A percentile compares a stretch with the other conserved stretches of the same genome.
Evolutionary conservation across 2,888 invertebrate species (phyloP).

Genomic region (Nomada lathburiana): DNA sequence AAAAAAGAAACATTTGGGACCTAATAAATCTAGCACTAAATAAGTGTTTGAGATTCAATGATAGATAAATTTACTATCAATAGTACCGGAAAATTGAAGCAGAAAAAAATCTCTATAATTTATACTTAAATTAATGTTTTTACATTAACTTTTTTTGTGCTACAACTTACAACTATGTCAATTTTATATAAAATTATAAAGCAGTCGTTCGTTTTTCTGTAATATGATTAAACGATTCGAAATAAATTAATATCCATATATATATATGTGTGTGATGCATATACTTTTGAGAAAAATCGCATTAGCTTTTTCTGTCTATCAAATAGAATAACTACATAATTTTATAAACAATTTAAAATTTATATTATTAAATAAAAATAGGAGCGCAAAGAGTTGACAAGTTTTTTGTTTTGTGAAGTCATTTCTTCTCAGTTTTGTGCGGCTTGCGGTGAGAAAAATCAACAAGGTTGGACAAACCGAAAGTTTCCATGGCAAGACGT

Average conservation of each 20-base stretch:
- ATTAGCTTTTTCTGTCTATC: slow-evolving; percentile 3
- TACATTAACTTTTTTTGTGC: slow-evolving; percentile 20
- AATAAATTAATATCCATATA: slow-evolving; percentile 7
- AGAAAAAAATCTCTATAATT: slow-evolving; percentile 29
- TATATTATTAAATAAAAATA: slow-evolving; percentile 41
- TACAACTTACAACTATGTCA: slow-evolving; percentile 14
- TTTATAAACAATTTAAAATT: slow-evolving; percentile 36
- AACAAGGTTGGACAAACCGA: slow-evolving; percentile 87
- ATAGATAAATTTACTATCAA: slow-evolving; percentile 8
- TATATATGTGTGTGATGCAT: neutral
- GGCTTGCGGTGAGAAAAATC: slow-evolving; percentile 83
- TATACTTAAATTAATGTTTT: slow-evolving; percentile 17
- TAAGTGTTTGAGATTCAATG: slow-evolving; percentile 17
- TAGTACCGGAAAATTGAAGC: neutral
- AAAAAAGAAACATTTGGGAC: neutral
- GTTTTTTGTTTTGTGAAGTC: slow-evolving; percentile 53
- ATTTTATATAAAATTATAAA: slow-evolving; percentile 33
- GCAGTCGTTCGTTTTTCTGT: neutral
- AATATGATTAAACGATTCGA: slow-evolving; percentile 3
- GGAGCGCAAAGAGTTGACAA: slow-evolving; percentile 45
- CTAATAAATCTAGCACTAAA: neutral
- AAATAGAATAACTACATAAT: slow-evolving; percentile 24
- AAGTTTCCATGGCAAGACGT: slow-evolving; percentile 94
- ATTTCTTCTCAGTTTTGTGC: slow-evolving; percentile 81
- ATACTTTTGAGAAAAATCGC: slow-evolving; percentile 23